Evolutionary conservation across 2,888 invertebrate species (phyloP).

Genomic region (Melieria omissa): DNA sequence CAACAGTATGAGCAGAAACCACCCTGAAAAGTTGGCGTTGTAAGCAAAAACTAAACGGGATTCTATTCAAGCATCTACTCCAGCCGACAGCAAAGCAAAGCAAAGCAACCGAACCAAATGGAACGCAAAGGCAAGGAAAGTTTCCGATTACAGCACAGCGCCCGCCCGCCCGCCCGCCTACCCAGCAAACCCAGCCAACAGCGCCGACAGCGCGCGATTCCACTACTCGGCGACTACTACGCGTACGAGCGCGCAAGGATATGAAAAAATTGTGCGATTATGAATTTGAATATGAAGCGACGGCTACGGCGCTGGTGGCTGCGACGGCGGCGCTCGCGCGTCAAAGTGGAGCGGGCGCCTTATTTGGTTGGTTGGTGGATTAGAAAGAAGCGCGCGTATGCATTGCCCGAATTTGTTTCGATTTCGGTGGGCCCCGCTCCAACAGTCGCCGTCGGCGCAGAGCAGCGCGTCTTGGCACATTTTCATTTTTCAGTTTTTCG

Average conservation of each 20-base stretch:
- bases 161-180: constrained; percentile 32
- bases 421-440: constrained; percentile 11
- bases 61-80: constrained; percentile 65
- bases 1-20: constrained; percentile 31
- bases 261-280: constrained; percentile 62
- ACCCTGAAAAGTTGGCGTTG: constrained; percentile 43
- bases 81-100: constrained; percentile 45
- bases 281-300: constrained; percentile 59
- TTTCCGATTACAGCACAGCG: constrained; percentile 57
- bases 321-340: neutral
- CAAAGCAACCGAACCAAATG: neutral
- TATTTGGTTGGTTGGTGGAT: constrained; percentile 39
- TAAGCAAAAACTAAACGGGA: constrained; percentile 61
- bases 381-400: constrained; percentile 37
- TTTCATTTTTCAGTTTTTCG: constrained; percentile 28
- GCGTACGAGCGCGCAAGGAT: constrained; percentile 48
- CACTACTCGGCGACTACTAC: constrained; percentile 26
- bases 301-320: neutral
- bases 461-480: constrained; percentile 22
- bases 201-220: constrained; percentile 1
- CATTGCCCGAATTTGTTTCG: constrained; percentile 30
- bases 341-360: neutral
- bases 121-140: constrained; percentile 56
- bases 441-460: neutral
- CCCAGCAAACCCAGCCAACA: constrained; percentile 20